Evolutionary conservation across 2,797 vertebrate genomes (phyloP).

Genomic region (Bovichtus variegatus): DNA sequence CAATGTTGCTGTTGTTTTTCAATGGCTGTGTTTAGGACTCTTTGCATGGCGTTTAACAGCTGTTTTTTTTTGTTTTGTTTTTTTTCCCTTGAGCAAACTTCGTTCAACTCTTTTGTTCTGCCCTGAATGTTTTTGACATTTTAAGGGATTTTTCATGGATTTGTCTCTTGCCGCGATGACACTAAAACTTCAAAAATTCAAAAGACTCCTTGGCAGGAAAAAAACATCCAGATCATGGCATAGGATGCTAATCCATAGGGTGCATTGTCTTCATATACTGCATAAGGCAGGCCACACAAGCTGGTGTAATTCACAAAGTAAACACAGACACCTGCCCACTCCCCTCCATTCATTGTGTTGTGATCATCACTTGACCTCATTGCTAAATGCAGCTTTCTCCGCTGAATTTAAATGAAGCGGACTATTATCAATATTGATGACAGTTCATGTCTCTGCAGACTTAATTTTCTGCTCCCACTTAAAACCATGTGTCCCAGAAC

Average conservation of each 20-base stretch:
- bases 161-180: conserved; percentile 20
- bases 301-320: conserved; percentile 73
- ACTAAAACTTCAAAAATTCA: conserved; percentile 19
- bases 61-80: conserved; percentile 4
- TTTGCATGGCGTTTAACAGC: background rate
- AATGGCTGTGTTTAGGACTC: background rate
- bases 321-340: conserved; percentile 65
- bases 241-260: conserved; percentile 69
- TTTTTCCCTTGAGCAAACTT: conserved; percentile 17
- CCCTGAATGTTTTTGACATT: conserved; percentile 26
- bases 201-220: conserved; percentile 23
- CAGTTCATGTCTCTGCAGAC: conserved; percentile 69
- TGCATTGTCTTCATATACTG: conserved; percentile 65
- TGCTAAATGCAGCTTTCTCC: conserved; percentile 65
- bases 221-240: conserved; percentile 33
- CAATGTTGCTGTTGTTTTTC: conserved; percentile 24
- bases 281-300: conserved; percentile 55
- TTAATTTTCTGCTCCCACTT: conserved; percentile 70
- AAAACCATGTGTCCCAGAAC: conserved; percentile 48
- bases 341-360: conserved; percentile 67
- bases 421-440: conserved; percentile 74
- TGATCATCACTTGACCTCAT: conserved; percentile 76
- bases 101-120: background rate
- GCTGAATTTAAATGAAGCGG: conserved; percentile 71
- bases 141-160: conserved; percentile 13